Percentiles rank a stretch among this genome's conserved stretches.
Evolutionary conservation across 2,797 vertebrate genomes (phyloP).

Genomic region (Sebastes oblongus): DNA sequence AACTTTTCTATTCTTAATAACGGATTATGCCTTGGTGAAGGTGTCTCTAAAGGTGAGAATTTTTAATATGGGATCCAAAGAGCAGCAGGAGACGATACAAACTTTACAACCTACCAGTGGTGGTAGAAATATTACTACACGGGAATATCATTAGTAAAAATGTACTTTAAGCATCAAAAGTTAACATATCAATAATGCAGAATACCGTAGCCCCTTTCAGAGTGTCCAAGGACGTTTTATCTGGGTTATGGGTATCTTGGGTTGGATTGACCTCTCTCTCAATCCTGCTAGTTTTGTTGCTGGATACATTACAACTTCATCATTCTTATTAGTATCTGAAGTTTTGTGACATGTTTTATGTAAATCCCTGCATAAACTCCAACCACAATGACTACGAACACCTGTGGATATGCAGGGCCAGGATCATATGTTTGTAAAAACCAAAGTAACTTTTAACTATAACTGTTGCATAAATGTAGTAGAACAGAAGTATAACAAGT

Average conservation of each 20-base stretch:
- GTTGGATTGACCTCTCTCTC: background rate
- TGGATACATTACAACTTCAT: background rate
- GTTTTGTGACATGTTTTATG: background rate
- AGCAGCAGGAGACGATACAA: background rate
- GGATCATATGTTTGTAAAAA: background rate
- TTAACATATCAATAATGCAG: background rate
- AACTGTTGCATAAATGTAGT: background rate
- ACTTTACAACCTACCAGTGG: background rate
- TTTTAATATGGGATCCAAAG: background rate
- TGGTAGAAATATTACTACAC: background rate
- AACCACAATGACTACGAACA: background rate
- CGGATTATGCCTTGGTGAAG: background rate
- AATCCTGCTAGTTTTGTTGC: background rate
- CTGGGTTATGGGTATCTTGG: background rate
- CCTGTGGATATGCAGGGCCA: background rate
- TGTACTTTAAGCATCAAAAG: background rate
- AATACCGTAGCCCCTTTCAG: too few species aligned
- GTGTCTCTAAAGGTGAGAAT: background rate
- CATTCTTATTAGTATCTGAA: background rate
- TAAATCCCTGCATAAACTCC: background rate
- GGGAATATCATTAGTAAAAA: background rate
- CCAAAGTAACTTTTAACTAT: background rate
- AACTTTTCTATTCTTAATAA: background rate
- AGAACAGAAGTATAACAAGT: accelerated
- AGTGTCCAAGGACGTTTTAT: background rate